These are phyloP conservation scores for Lordiphosa andalusiaca DNA, from an alignment of 2,888 invertebrate genomes.

Conservation along the genomic window DNA sequence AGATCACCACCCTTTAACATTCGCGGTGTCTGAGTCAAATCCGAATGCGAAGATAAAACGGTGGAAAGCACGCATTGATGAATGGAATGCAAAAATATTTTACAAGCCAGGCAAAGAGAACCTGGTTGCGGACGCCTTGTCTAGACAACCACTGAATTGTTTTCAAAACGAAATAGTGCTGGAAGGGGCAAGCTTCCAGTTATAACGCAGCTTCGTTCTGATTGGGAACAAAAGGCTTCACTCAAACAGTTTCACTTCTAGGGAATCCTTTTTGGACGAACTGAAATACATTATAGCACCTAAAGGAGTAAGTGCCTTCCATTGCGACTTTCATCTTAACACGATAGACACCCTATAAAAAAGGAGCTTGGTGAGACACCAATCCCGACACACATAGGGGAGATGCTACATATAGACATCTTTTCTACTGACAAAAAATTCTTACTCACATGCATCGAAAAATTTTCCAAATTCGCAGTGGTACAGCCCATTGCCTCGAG, in stretches of 20 bases:
- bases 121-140: constrained; percentile 13
- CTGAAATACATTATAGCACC: constrained; percentile 1
- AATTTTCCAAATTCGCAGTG: constrained; percentile 13
- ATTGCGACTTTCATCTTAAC: constrained; percentile 7
- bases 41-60: constrained; percentile 8
- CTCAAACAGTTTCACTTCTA: constrained; percentile 1
- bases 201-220: constrained; percentile 5
- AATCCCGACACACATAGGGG: not conserved
- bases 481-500: constrained; percentile 13
- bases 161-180: constrained; percentile 8
- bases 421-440: too few relatives aligned
- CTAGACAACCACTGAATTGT: constrained; percentile 7
- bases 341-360: constrained; percentile 6
- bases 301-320: constrained; percentile 7
- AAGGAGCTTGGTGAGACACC: not conserved
- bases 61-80: constrained; percentile 5
- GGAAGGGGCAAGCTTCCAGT: constrained; percentile 2
- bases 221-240: constrained; percentile 15
- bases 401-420: constrained; percentile 16
- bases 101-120: constrained; percentile 9
- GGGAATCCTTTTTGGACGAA: constrained; percentile 8
- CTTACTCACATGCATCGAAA: constrained; percentile 17
- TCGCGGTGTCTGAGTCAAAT: constrained; percentile 1
- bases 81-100: not conserved
- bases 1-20: constrained; percentile 6